Percentiles rank a stretch among this genome's conserved stretches.
Conservation (phyloP, 1,140 invertebrate genomes). For the Apocrypta bakeri region DNA sequence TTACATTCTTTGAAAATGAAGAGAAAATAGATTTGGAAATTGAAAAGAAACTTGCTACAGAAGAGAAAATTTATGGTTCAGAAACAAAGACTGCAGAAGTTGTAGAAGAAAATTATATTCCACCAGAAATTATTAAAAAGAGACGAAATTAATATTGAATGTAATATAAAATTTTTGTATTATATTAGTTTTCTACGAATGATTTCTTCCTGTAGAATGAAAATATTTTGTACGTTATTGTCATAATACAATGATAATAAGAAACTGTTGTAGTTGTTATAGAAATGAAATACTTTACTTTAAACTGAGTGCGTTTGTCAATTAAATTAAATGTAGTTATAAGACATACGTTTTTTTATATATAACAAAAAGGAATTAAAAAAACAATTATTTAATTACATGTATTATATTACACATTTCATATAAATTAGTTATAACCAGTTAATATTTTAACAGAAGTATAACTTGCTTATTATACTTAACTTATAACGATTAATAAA, state of each 20-base stretch:
- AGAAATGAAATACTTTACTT: conserved; percentile 17
- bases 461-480: background rate
- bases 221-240: conserved; percentile 6
- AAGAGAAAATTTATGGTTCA: conserved; percentile 57
- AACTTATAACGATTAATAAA: background rate
- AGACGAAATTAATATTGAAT: background rate
- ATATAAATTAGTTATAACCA: too few relatives aligned
- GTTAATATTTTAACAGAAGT: background rate
- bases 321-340: background rate
- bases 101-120: conserved; percentile 79
- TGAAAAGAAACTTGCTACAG: conserved; percentile 74
- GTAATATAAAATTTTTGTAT: background rate
- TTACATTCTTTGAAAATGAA: conserved; percentile 88
- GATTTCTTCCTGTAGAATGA: background rate
- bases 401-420: too few relatives aligned
- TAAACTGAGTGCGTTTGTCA: background rate
- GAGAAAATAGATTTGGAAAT: conserved; percentile 83
- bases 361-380: background rate
- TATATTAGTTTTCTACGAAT: background rate
- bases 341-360: background rate
- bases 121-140: conserved; percentile 75
- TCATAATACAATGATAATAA: background rate
- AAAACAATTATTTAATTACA: background rate
- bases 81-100: conserved; percentile 42
- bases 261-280: conserved; percentile 14